phyloP scores from a whole-genome alignment of 2,888 invertebrate species.

The Pachydiplax longipennis region DNA sequence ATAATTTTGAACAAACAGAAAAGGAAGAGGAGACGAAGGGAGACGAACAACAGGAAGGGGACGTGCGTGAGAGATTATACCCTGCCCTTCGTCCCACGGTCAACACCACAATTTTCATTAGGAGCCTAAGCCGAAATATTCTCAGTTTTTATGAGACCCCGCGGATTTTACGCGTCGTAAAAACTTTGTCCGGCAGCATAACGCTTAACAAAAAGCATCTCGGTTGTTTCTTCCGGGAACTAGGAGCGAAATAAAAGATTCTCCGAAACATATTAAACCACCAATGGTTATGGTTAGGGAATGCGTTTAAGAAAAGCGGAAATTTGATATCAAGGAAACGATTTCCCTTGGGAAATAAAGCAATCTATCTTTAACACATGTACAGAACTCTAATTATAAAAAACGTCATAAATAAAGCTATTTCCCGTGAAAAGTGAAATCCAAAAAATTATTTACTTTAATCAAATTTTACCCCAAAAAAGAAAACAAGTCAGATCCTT shows the following conservation, averaged over 20 bases:
- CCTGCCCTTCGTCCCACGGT: not conserved
- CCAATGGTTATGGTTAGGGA: not conserved
- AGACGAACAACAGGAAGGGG: not conserved
- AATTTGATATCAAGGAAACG: too few species aligned
- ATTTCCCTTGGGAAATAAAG: too few species aligned
- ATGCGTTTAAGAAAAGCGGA: too few species aligned
- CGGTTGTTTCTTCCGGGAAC: not conserved
- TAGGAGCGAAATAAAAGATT: not conserved
- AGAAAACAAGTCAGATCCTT: too few species aligned
- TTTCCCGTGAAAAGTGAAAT: too few species aligned
- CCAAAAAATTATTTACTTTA: too few species aligned
- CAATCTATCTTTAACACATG: too few species aligned
- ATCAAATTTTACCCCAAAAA: too few species aligned
- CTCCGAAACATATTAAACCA: not conserved
- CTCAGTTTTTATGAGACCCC: not conserved
- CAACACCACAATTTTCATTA: not conserved
- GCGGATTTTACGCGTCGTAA: not conserved
- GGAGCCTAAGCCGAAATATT: not conserved
- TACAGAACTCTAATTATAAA: too few species aligned
- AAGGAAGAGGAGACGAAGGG: too few species aligned
- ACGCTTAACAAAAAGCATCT: not conserved
- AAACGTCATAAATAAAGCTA: too few species aligned
- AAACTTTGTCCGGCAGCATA: not conserved
- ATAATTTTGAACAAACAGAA: too few species aligned
- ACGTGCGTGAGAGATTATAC: not conserved